These are phyloP conservation scores for Hemicordylus capensis DNA, from an alignment of 2,113 vertebrate genomes.

Conservation along the genomic window DNA sequence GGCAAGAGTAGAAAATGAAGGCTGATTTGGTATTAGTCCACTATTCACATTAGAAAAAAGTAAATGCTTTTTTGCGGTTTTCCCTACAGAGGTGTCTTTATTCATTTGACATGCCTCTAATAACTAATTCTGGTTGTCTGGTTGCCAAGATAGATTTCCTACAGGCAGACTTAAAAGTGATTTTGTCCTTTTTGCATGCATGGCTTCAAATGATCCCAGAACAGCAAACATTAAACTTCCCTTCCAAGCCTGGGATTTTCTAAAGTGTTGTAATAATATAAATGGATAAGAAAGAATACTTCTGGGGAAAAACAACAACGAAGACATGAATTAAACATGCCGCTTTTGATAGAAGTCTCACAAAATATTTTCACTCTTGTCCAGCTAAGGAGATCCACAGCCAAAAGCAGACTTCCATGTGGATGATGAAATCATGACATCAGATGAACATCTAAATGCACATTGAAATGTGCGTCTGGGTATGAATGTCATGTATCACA, in stretches of 20 bases:
- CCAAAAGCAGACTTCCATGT: not conserved
- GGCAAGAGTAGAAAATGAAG: constrained; percentile 80
- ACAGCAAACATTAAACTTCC: constrained; percentile 87
- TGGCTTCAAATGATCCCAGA: constrained; percentile 89
- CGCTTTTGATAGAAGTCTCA: constrained; percentile 31
- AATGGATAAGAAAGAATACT: constrained; percentile 50
- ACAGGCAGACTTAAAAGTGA: constrained; percentile 87
- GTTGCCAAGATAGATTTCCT: constrained; percentile 87
- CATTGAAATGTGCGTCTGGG: too few relatives aligned
- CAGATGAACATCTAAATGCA: not conserved
- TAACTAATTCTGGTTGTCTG: constrained; percentile 87
- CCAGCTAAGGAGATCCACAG: not conserved
- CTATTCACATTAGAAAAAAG: constrained; percentile 80
- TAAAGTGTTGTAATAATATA: constrained; percentile 75
- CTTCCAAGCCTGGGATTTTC: constrained; percentile 76
- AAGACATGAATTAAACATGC: constrained; percentile 58
- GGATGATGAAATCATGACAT: not conserved
- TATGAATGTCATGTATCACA: not conserved
- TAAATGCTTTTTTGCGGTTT: constrained; percentile 81
- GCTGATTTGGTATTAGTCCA: constrained; percentile 81
- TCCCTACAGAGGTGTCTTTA: constrained; percentile 85
- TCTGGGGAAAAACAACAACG: constrained; percentile 25
- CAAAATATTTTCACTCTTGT: constrained; percentile 35
- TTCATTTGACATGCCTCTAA: constrained; percentile 88
- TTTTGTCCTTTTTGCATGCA: constrained; percentile 89